Percentiles rank a stretch among this genome's conserved stretches.
Evolutionary conservation across 2,888 invertebrate species (phyloP).

Genomic region (Ommatoiulus sabulosus): DNA sequence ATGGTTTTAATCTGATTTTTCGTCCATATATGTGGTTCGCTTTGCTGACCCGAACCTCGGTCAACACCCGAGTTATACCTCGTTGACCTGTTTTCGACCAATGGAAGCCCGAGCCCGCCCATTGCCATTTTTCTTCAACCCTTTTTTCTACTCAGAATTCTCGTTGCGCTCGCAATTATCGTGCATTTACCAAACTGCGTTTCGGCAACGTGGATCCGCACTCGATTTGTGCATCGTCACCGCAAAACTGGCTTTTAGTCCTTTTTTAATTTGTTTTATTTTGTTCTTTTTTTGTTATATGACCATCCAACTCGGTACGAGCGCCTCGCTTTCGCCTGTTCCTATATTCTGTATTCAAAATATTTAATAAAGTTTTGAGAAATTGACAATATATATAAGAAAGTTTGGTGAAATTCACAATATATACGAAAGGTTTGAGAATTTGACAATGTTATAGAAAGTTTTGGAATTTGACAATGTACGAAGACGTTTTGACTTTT

Average conservation of each 20-base stretch:
- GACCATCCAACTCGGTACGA: not conserved
- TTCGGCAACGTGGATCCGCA: slow-evolving; percentile 1
- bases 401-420: no score
- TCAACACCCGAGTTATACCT: not conserved
- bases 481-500: no score
- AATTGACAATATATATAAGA: no score
- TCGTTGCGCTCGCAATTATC: slow-evolving; percentile 36
- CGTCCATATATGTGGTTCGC: not conserved
- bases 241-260: not conserved
- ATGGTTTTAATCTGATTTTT: not conserved
- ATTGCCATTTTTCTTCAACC: not conserved
- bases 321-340: not conserved
- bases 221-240: slow-evolving; percentile 3
- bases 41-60: not conserved
- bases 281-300: not conserved
- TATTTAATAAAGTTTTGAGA: no score
- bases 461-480: no score
- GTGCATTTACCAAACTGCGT: slow-evolving; percentile 15
- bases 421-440: no score
- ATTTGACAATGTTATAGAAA: no score
- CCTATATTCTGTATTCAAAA: no score
- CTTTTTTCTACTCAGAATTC: not conserved
- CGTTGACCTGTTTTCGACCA: not conserved
- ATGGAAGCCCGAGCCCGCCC: not conserved
- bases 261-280: not conserved